Base-by-base conservation (phyloP, 2,797 vertebrate species). In the Brachyrhaphis roseni region DNA sequence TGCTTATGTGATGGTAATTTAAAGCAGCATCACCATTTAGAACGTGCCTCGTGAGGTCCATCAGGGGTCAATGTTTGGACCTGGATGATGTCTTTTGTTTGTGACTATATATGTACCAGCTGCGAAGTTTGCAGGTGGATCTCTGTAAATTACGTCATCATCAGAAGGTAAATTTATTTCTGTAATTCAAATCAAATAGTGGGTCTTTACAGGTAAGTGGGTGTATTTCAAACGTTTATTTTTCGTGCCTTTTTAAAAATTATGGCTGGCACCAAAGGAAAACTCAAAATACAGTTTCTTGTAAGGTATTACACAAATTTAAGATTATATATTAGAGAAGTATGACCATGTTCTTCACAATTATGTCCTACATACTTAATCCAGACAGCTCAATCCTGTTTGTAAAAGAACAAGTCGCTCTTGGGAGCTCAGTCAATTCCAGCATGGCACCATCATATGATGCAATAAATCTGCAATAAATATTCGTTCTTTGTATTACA, bases 11-110 rank as follows among this genome's bases (percentile, higher is more conserved):
- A 62, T 34, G 6, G 31, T 46, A 36, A 75, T 75, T 20, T 8
- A 45, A 47, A 80, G 34, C 20, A 45, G 23, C 39, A 0, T 39
- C 31, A 66, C 34, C 23, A 39, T 39, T 66, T 36, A 36, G 8
- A 8, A 10, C 18, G 0, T 8, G 8, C 23, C 2, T 41, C 0
- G 0, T 23, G 64, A 41, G 34, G 20, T 26, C 18, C 18, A 3
- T 41, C 36, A 68, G 20, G 20, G 36, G 64, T 68, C 20, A 68
- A 4, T 23, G 18, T 41, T 68, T 39, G 36, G 15, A 68, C 64
- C 64, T 23, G 23, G 20, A 26, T 68, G 3, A 26, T 26, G 20
- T 20, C 7, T 18, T 34, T 62, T 62, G 62, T 62, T 16, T 34
- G 28, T 34, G 59, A 34, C 7, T 18, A 34, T 39, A 10, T 5